Evolutionary conservation across 2,113 vertebrate genomes (phyloP).

Genomic region (Psammodynastes pulverulentus): DNA sequence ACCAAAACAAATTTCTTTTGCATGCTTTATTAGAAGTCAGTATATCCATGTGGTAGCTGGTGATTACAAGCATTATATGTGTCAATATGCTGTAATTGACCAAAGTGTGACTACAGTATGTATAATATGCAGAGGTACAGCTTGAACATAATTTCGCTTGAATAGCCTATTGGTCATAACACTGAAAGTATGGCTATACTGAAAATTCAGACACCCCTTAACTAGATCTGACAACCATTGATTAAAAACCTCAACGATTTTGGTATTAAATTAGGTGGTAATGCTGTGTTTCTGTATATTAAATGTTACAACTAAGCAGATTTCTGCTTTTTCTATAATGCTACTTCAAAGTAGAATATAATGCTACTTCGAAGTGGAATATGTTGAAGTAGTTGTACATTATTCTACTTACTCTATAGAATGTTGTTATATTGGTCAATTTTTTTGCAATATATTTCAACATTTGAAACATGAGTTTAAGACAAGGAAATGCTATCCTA

Average conservation of each 20-base stretch:
- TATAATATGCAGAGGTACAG: not conserved
- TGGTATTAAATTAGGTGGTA: not conserved
- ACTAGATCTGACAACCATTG: not conserved
- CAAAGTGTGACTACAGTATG: not conserved
- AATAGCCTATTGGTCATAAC: not conserved
- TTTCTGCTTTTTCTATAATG: not conserved
- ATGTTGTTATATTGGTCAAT: not conserved
- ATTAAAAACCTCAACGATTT: not conserved
- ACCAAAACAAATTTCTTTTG: not conserved
- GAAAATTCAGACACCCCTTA: not conserved
- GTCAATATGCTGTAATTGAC: not conserved
- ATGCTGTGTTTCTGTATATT: not conserved
- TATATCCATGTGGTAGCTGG: not conserved
- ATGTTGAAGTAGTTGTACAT: not conserved
- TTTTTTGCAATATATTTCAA: not conserved
- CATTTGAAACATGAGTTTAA: not conserved
- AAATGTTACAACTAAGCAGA: not conserved
- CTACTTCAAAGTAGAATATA: not conserved
- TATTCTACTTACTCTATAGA: not conserved
- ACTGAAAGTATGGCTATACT: not conserved
- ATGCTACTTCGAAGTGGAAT: not conserved
- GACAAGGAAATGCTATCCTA: not conserved
- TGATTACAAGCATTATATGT: not conserved
- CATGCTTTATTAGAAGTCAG: not conserved
- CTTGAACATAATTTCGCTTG: not conserved